phyloP scores from a whole-genome alignment of 2,113 vertebrate species.

The Spea multiplicata region DNA sequence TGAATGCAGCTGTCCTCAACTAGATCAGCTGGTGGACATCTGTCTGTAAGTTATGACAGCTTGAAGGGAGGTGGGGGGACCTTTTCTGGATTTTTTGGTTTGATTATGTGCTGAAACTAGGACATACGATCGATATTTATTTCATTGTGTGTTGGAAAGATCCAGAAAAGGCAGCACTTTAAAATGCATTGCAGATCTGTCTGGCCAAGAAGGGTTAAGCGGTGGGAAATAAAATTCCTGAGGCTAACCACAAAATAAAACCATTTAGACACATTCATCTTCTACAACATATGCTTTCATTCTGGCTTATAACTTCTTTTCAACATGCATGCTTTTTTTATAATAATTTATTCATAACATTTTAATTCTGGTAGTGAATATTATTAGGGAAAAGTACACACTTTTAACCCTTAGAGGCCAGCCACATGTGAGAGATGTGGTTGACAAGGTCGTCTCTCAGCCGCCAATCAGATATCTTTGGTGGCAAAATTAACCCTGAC shows the following conservation, averaged over 20 bases:
- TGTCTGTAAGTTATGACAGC: constrained; percentile 81
- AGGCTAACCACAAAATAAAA: constrained; percentile 21
- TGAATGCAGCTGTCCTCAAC: constrained; percentile 91
- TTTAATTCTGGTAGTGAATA: too few species aligned
- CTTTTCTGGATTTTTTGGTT: constrained; percentile 37
- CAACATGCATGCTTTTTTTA: constrained; percentile 38
- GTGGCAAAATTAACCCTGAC: too few species aligned
- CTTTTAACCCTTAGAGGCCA: too few species aligned
- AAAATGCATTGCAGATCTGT: not conserved
- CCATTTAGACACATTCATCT: constrained; percentile 7
- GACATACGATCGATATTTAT: constrained; percentile 4
- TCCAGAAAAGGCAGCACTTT: not conserved
- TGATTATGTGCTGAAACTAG: constrained; percentile 53
- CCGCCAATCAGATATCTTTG: too few species aligned
- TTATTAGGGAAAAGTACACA: too few species aligned
- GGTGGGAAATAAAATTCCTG: constrained; percentile 46
- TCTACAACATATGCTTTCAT: constrained; percentile 17
- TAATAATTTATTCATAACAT: not conserved
- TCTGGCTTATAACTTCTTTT: constrained; percentile 51
- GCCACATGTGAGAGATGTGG: too few species aligned
- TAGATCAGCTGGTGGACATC: constrained; percentile 89
- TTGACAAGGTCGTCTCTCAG: too few species aligned
- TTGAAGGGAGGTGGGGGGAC: constrained; percentile 28
- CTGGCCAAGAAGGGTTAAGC: constrained; percentile 38
- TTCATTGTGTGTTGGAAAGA: too few species aligned